phyloP scores from a whole-genome alignment of 2,113 vertebrate genomes.

The Ploceus nigricollis region DNA sequence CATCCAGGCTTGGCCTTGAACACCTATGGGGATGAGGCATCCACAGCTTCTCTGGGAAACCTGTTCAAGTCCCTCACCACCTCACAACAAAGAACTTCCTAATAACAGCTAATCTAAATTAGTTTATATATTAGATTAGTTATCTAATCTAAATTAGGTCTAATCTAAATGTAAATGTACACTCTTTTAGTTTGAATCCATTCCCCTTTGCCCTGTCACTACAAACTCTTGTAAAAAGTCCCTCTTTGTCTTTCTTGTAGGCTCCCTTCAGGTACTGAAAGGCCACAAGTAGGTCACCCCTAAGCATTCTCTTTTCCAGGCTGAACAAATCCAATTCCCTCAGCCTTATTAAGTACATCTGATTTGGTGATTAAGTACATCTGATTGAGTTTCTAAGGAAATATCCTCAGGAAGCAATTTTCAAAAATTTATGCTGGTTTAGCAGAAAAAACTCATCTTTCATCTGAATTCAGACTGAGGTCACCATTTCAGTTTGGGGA shows the following conservation, averaged over 20 bases:
- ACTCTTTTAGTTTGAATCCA: neutral
- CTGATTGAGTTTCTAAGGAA: neutral
- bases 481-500: neutral
- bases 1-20: neutral
- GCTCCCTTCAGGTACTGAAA: neutral
- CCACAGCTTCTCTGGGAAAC: neutral
- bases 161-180: neutral
- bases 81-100: neutral
- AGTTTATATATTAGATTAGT: neutral
- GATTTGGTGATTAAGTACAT: neutral
- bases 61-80: neutral
- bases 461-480: neutral
- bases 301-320: neutral
- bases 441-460: neutral
- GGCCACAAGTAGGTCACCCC: neutral
- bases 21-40: accelerated
- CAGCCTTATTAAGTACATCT: neutral
- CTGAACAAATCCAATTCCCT: neutral
- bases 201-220: neutral
- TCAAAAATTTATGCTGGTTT: neutral
- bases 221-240: neutral
- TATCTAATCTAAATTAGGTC: neutral
- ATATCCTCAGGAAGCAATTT: neutral
- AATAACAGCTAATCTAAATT: neutral
- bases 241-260: neutral